These are phyloP conservation scores for Phanerotoma sp. DNA, from an alignment of 2,888 invertebrate genomes.

Conservation along the genomic window DNA sequence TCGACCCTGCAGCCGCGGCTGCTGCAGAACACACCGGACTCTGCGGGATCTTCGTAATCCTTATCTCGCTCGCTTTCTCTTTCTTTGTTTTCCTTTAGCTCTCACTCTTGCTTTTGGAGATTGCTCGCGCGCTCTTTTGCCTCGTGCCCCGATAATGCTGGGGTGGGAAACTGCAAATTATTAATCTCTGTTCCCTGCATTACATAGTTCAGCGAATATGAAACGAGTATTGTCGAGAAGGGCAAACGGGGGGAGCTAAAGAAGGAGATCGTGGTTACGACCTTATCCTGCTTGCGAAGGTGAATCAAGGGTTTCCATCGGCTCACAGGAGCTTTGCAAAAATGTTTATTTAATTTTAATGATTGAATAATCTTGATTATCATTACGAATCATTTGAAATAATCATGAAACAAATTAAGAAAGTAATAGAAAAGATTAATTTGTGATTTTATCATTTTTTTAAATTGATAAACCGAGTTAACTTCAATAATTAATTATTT, in stretches of 20 bases:
- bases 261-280: not conserved
- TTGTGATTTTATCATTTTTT: too few species aligned
- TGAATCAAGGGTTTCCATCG: not conserved
- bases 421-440: too few species aligned
- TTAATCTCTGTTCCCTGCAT: slow-evolving; percentile 48
- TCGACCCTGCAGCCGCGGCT: slow-evolving; percentile 51
- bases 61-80: slow-evolving; percentile 30
- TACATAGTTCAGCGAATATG: slow-evolving; percentile 47
- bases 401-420: too few species aligned
- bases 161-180: slow-evolving; percentile 54
- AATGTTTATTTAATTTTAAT: not conserved
- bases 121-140: slow-evolving; percentile 11
- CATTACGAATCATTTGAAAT: too few species aligned
- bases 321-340: too few species aligned
- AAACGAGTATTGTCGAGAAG: slow-evolving; percentile 44
- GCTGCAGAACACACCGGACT: slow-evolving; percentile 40
- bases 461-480: too few species aligned
- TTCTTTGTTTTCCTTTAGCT: slow-evolving; percentile 24
- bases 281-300: slow-evolving; percentile 11
- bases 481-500: too few species aligned
- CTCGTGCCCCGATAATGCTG: slow-evolving; percentile 47
- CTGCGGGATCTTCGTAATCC: slow-evolving; percentile 19
- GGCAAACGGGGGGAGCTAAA: too few species aligned
- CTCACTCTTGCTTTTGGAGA: slow-evolving; percentile 35
- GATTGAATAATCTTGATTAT: too few species aligned